phyloP scores from a whole-genome alignment of 64 coral and sea anemone genomes.

The Hydrozoanthus tunicans region DNA sequence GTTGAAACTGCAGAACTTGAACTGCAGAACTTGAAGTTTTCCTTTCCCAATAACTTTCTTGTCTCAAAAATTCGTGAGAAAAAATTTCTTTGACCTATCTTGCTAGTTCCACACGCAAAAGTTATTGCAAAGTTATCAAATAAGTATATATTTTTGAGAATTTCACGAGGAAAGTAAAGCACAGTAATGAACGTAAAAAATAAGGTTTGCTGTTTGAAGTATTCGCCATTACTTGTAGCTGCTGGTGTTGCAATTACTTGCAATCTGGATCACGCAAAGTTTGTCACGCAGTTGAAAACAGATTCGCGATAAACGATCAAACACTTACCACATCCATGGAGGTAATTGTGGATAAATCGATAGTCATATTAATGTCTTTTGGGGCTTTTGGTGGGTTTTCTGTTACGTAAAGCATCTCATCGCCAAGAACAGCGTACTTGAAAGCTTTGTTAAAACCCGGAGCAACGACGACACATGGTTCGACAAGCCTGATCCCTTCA shows the following conservation, averaged over 20 bases:
- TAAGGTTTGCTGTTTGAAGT: neutral
- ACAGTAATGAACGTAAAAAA: neutral
- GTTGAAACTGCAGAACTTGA: no score
- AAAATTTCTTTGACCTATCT: no score
- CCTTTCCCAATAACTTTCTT: no score
- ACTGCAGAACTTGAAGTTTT: no score
- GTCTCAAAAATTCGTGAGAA: no score
- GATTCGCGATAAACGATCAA: neutral
- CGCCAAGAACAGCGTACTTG: slow-evolving; percentile 85
- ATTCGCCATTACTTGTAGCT: neutral
- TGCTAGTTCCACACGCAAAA: no score
- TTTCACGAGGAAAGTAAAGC: neutral
- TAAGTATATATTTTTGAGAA: no score
- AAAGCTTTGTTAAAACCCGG: slow-evolving; percentile 89
- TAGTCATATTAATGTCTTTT: slow-evolving; percentile 83
- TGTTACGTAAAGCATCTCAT: slow-evolving; percentile 89
- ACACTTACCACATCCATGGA: slow-evolving; percentile 82
- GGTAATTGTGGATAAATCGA: slow-evolving; percentile 79
- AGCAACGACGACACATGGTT: slow-evolving; percentile 88
- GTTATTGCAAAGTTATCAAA: no score
- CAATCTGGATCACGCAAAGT: slow-evolving; percentile 34
- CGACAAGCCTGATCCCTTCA: slow-evolving; percentile 86
- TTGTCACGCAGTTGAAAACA: slow-evolving; percentile 39
- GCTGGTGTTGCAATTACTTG: slow-evolving; percentile 49
- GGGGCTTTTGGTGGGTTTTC: slow-evolving; percentile 89